Percentiles rank a stretch among this genome's conserved stretches.
Conservation (phyloP, 2,113 vertebrate genomes). For the Pelodiscus sinensis region DNA sequence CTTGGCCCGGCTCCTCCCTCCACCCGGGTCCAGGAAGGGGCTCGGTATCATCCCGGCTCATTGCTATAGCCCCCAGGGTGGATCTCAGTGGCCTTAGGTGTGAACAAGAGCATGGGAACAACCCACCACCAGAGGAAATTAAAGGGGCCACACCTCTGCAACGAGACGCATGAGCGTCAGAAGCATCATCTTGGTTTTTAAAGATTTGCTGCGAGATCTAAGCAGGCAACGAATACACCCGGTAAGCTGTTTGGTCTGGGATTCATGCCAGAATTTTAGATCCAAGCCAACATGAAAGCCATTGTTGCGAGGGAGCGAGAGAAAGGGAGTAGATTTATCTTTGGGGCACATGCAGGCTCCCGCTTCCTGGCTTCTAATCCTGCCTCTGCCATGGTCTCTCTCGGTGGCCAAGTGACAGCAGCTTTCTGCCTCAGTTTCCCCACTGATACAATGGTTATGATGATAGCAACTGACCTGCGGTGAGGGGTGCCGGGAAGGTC, state of each 20-base stretch:
- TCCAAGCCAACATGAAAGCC: neutral
- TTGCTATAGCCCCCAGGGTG: fast-evolving
- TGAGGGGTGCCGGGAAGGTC: neutral
- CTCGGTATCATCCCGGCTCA: neutral
- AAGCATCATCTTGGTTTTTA: neutral
- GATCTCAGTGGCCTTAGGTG: neutral
- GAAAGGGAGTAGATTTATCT: neutral
- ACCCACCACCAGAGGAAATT: fast-evolving
- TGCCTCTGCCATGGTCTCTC: neutral
- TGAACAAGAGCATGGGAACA: neutral
- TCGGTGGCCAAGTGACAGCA: neutral
- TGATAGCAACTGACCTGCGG: neutral
- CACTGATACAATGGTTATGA: neutral
- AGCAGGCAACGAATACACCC: neutral
- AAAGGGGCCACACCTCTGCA: fast-evolving
- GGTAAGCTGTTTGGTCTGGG: neutral
- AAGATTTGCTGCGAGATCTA: neutral
- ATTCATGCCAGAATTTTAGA: neutral
- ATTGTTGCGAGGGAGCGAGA: neutral
- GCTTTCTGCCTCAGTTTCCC: neutral
- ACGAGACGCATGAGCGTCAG: neutral
- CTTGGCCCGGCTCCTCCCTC: neutral
- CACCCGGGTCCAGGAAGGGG: neutral
- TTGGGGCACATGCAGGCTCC: neutral
- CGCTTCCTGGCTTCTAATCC: fast-evolving